Evolutionary conservation across 2,113 vertebrate genomes (phyloP), one percentile per base, ranked within the genome.

Genomic region (Tilapia sparmanii): DNA sequence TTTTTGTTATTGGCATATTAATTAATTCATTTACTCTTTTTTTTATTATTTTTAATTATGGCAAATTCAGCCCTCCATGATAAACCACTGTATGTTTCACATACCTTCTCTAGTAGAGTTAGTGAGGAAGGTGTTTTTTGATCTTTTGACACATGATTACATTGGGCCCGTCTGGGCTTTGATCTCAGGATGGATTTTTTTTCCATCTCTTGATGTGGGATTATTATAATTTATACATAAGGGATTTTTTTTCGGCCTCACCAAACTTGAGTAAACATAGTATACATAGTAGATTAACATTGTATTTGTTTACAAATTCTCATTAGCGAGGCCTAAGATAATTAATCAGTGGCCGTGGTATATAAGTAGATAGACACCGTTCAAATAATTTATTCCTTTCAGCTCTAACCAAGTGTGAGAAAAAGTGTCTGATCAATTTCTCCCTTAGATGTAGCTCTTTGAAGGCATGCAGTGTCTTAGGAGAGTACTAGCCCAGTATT

Each of bases 211-310:
- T 93, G 92, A 95, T 96, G 95, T 93, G 91, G 91, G 93, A 96
- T 95, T 96, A 96, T 96, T 94, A 92, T 96, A 97, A 97, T 96
- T 96, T 96, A 96, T 97, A 96, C 96, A 95, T 96, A 79, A 87
- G 96, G 96, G 96, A 96, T 92, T 96, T 96, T 93, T 52, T 57
- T 86, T 86, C 88, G 54, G 95, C 93, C 94, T 95, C 91, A 90
- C 85, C 91, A 93, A 94, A 92, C 93, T 94, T 91, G 87, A 95
- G 94, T 96, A 96, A 97, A 97, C 95, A 97, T 76, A 26, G 88
- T 93, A 89, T 89, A 89, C 89, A 83, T 91, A 90, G 68, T 82
- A 91, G 91, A 93, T 92, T 86, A 85, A 93, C 90, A 96, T 95
- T 96, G 95, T 96, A 91, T 95, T 95, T 40, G 93, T 96, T 96